phyloP scores from a whole-genome alignment of 2,888 invertebrate genomes.

The Exocentrus adspersus region DNA sequence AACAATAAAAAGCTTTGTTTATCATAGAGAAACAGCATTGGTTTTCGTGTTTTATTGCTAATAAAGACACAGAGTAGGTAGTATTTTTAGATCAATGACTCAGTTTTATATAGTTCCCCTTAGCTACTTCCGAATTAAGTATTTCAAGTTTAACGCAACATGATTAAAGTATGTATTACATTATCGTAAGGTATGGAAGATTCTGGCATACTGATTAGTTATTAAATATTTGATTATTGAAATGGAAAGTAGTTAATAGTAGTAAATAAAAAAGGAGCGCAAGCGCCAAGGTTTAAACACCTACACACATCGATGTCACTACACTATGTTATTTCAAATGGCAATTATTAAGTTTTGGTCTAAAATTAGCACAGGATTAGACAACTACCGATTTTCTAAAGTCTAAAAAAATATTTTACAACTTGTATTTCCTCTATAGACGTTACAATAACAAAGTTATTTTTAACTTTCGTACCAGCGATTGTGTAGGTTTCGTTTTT shows the following conservation, averaged over 20 bases:
- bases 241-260: constrained; percentile 9
- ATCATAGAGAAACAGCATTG: neutral
- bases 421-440: neutral
- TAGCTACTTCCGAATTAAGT: too few relatives aligned
- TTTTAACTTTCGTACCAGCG: constrained; percentile 8
- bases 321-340: constrained; percentile 18
- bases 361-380: constrained; percentile 5
- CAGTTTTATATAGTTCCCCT: constrained; percentile 3
- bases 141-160: too few relatives aligned
- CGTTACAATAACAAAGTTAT: constrained; percentile 22
- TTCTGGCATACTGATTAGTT: too few relatives aligned
- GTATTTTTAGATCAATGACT: constrained; percentile 21
- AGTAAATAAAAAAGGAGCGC: constrained; percentile 5
- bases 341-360: neutral
- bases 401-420: constrained; percentile 12
- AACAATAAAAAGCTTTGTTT: constrained; percentile 10
- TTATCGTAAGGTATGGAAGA: too few relatives aligned
- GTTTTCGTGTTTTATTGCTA: constrained; percentile 1
- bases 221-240: constrained; percentile 19
- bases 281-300: constrained; percentile 8
- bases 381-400: neutral
- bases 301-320: neutral
- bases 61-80: neutral
- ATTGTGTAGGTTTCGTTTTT: constrained; percentile 19
- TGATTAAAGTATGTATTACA: too few relatives aligned